A percentile compares a stretch with the other conserved stretches of the same genome.
Conservation (phyloP, 2,797 vertebrate genomes). For the Sebastes reedi region DNA sequence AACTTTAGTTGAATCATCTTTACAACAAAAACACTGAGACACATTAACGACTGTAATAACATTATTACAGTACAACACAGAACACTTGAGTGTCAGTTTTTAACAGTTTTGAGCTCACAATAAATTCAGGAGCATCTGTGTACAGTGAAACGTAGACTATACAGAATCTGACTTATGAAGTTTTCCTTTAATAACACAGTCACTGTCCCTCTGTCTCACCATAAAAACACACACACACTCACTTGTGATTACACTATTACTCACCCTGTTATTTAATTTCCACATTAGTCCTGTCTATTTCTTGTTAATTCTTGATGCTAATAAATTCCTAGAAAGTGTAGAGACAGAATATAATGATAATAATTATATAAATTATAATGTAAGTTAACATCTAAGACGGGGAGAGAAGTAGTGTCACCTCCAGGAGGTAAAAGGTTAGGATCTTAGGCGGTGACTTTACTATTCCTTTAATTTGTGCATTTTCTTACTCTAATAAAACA, state of each 20-base stretch:
- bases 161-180: constrained; percentile 32
- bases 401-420: not conserved
- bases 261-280: constrained; percentile 42
- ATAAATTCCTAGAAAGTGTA: not conserved
- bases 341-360: not conserved
- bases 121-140: constrained; percentile 13
- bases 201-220: not conserved
- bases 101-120: not conserved
- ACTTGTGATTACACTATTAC: constrained; percentile 31
- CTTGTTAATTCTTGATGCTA: too few species aligned
- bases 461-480: not conserved
- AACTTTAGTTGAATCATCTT: not conserved
- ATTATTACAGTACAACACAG: not conserved
- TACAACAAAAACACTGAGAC: constrained; percentile 2
- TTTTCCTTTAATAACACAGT: constrained; percentile 4
- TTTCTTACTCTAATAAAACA: not conserved
- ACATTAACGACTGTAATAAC: not conserved
- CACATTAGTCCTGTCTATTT: constrained; percentile 21
- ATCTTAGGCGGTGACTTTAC: not conserved
- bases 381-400: not conserved
- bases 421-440: not conserved
- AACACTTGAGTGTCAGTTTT: constrained; percentile 1
- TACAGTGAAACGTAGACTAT: constrained; percentile 30
- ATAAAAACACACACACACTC: not conserved
- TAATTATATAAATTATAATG: not conserved